These are phyloP conservation scores for Crotalus viridis DNA, from an alignment of 2,113 vertebrate genomes.

Conservation along the genomic window DNA sequence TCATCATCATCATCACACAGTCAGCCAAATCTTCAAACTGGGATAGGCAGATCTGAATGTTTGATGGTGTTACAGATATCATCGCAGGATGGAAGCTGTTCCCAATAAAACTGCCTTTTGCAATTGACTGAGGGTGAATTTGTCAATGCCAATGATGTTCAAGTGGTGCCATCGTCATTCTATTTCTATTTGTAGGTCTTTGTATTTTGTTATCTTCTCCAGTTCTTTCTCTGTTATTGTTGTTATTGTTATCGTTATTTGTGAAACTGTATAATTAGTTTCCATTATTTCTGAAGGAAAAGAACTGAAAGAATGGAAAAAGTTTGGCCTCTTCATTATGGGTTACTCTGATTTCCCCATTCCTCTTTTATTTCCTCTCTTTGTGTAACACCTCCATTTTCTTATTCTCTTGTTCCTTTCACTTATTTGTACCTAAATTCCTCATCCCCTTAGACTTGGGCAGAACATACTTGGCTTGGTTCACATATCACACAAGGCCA, in stretches of 20 bases:
- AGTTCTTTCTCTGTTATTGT: too few species aligned
- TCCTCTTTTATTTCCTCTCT: not conserved
- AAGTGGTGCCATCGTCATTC: too few species aligned
- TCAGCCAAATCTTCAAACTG: too few species aligned
- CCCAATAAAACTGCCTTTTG: too few species aligned
- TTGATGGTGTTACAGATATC: too few species aligned
- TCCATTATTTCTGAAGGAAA: not conserved
- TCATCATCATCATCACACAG: too few species aligned
- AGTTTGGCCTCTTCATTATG: not conserved
- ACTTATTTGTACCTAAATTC: not conserved
- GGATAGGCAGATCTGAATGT: too few species aligned
- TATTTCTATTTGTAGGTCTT: too few species aligned
- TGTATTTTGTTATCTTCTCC: too few species aligned
- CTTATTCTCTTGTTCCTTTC: not conserved
- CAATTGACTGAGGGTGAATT: too few species aligned
- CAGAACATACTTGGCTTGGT: not conserved
- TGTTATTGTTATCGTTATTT: conserved; percentile 12
- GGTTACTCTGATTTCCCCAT: not conserved
- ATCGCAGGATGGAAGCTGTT: too few species aligned
- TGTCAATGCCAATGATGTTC: too few species aligned
- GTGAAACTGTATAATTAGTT: conserved; percentile 14
- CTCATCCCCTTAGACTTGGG: not conserved
- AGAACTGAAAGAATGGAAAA: conserved; percentile 3
- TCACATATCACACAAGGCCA: not conserved
- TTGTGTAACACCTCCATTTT: not conserved